Evolutionary conservation across 2,797 vertebrate species (phyloP).

Genomic region (Darevskia nairensis): DNA sequence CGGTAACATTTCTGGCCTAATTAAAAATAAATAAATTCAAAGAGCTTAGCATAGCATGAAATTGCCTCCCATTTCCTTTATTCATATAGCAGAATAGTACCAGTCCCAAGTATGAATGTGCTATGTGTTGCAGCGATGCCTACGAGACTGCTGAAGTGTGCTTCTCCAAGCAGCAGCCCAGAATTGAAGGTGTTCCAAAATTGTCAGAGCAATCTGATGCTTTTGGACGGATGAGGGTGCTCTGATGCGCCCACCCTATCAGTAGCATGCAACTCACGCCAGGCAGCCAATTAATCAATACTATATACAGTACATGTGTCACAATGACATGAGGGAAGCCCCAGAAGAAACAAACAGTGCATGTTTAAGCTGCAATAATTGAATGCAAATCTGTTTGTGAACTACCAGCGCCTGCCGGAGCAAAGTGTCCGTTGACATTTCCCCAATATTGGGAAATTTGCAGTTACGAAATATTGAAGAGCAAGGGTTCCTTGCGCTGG

Average conservation of each 20-base stretch:
- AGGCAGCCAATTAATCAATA: slow-evolving; percentile 44
- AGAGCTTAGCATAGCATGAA: slow-evolving; percentile 66
- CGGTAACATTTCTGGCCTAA: slow-evolving; percentile 49
- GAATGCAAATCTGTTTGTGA: slow-evolving; percentile 35
- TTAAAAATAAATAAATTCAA: slow-evolving; percentile 63
- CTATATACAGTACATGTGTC: slow-evolving; percentile 35
- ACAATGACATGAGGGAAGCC: slow-evolving; percentile 55
- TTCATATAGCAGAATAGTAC: slow-evolving; percentile 43
- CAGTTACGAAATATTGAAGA: background rate
- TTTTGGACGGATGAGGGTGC: slow-evolving; percentile 40
- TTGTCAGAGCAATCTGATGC: background rate
- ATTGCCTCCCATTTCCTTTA: slow-evolving; percentile 54
- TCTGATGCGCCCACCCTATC: slow-evolving; percentile 24
- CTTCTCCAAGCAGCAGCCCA: fast-evolving
- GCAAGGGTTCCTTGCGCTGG: background rate
- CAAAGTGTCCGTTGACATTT: slow-evolving; percentile 7
- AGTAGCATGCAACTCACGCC: slow-evolving; percentile 14
- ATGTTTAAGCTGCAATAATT: slow-evolving; percentile 52
- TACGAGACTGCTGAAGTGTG: slow-evolving; percentile 20
- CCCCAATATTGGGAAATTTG: slow-evolving; percentile 39
- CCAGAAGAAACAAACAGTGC: slow-evolving; percentile 29
- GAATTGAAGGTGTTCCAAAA: background rate
- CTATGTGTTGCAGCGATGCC: slow-evolving; percentile 31
- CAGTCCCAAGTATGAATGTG: background rate
- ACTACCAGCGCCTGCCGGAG: slow-evolving; percentile 23